phyloP scores from a whole-genome alignment of 1,140 invertebrate genomes.

The Drosophila pallidifrons region DNA sequence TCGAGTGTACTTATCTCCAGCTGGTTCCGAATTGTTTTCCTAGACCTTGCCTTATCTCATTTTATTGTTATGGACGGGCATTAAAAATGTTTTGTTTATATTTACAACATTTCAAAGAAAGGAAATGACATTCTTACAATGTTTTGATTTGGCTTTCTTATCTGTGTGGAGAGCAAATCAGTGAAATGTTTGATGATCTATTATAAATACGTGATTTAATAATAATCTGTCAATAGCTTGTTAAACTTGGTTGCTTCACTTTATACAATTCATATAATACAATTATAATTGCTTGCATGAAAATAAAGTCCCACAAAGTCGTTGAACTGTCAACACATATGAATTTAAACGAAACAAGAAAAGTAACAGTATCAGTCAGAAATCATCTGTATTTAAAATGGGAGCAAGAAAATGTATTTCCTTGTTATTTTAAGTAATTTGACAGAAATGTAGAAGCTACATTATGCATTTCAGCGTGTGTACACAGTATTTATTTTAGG shows the following conservation, averaged over 20 bases:
- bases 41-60: not conserved
- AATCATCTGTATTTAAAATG: not conserved
- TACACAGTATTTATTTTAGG: slow-evolving; percentile 8
- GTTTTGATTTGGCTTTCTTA: too few species aligned
- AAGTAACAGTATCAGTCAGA: not conserved
- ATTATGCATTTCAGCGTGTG: not conserved
- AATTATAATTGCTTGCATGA: not conserved
- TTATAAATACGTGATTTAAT: not conserved
- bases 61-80: not conserved
- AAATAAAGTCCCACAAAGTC: not conserved
- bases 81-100: not conserved
- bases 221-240: not conserved
- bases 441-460: not conserved
- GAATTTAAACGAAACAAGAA: not conserved
- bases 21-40: not conserved
- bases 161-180: too few species aligned
- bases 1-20: slow-evolving; percentile 1
- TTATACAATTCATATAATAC: not conserved
- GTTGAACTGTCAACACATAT: slow-evolving; percentile 1
- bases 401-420: not conserved
- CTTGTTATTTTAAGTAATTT: not conserved
- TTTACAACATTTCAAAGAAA: not conserved
- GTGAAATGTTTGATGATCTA: too few species aligned
- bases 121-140: not conserved
- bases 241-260: not conserved